phyloP scores from a whole-genome alignment of 2,113 vertebrate genomes.

The Scortum barcoo region DNA sequence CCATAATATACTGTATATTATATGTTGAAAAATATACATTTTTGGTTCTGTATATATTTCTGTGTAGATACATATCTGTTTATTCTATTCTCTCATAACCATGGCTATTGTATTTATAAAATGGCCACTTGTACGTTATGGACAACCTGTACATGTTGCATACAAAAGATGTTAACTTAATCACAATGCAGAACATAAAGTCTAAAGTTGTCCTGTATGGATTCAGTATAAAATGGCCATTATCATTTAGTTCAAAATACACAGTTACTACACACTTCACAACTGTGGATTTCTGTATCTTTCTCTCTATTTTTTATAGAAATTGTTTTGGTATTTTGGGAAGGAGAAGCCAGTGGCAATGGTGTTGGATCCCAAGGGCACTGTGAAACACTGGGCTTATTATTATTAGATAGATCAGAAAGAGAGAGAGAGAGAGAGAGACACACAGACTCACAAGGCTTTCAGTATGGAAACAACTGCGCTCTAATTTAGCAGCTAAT shows the following conservation, averaged over 20 bases:
- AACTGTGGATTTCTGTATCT: no score
- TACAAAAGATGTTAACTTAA: not conserved
- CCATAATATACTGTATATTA: not conserved
- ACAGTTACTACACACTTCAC: not conserved
- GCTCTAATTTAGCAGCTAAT: constrained; percentile 84
- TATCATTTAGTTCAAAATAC: not conserved
- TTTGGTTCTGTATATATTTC: not conserved
- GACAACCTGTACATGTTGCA: not conserved
- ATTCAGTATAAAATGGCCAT: not conserved
- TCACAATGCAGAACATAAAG: not conserved
- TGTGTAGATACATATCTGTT: not conserved
- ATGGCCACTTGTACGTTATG: not conserved
- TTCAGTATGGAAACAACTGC: constrained; percentile 67
- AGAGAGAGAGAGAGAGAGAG: not conserved
- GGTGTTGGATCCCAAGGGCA: constrained; percentile 27
- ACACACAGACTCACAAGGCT: constrained; percentile 53
- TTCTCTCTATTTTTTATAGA: constrained; percentile 1
- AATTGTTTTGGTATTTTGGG: constrained; percentile 34
- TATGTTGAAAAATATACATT: not conserved
- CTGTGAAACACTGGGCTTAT: constrained; percentile 35
- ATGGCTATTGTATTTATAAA: not conserved
- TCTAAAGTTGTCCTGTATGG: not conserved
- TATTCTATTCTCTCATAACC: not conserved
- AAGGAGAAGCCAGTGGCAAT: constrained; percentile 18
- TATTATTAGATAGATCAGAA: constrained; percentile 56